Conservation (phyloP, 2,888 invertebrate species). For the Ditylenchus weischeri region DNA sequence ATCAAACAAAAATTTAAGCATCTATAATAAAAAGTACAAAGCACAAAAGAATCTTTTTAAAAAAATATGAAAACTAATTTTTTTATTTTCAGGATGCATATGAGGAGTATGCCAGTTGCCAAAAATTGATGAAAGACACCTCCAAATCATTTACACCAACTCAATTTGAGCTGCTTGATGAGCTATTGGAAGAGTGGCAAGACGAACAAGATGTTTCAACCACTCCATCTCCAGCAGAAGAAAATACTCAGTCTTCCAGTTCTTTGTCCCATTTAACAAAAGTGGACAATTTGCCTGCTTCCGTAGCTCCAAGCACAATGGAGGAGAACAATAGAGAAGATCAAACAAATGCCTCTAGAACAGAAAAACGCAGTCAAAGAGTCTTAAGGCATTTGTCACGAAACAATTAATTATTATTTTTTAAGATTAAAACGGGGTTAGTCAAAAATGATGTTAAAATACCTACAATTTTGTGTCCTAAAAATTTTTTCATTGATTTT, state of each 20-base stretch:
- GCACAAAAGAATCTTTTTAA: too few species aligned
- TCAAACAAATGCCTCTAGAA: not conserved
- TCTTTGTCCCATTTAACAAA: slow-evolving; percentile 4
- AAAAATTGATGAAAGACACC: slow-evolving; percentile 13
- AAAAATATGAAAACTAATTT: too few species aligned
- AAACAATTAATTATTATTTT: too few species aligned
- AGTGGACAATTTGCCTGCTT: slow-evolving; percentile 7
- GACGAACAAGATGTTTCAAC: slow-evolving; percentile 14
- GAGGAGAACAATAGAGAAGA: too few species aligned
- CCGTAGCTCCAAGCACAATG: too few species aligned
- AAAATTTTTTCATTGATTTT: too few species aligned
- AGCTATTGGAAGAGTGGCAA: slow-evolving; percentile 22
- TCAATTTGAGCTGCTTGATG: slow-evolving; percentile 14
- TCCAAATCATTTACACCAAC: slow-evolving; percentile 13
- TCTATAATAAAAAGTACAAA: too few species aligned
- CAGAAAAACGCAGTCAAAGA: not conserved
- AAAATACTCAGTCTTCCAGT: not conserved
- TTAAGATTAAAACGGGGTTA: too few species aligned
- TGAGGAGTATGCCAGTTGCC: slow-evolving; percentile 26
- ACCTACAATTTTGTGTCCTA: too few species aligned
- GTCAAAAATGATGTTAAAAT: too few species aligned
- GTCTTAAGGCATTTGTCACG: too few species aligned
- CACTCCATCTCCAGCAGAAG: not conserved
- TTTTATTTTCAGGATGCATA: slow-evolving; percentile 20
- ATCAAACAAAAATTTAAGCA: too few species aligned